Evolutionary conservation across 2,797 vertebrate genomes (phyloP).

Genomic region (Eulemur coronatus): DNA sequence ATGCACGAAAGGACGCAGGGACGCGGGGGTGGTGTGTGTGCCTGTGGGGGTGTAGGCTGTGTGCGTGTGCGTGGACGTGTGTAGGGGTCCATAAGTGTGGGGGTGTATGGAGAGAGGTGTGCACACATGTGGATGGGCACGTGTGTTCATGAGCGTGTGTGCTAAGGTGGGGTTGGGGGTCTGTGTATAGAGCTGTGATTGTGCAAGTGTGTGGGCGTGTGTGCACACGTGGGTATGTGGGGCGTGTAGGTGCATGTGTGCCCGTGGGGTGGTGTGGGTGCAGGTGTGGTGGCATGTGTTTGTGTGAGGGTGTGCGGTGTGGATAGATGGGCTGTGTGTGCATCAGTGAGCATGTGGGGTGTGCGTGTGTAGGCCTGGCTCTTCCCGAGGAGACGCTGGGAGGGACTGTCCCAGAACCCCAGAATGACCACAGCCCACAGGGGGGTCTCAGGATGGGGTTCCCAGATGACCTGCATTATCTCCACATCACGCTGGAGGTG

Average conservation of each 20-base stretch:
- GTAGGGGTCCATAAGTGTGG: too few species aligned
- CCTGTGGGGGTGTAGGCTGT: not conserved
- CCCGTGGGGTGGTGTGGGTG: not conserved
- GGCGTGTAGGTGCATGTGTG: not conserved
- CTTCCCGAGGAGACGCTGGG: rapidly evolving
- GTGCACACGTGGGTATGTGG: not conserved
- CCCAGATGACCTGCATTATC: not conserved
- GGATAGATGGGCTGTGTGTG: not conserved
- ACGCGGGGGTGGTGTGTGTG: too few species aligned
- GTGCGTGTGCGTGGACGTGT: not conserved
- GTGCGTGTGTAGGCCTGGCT: rapidly evolving
- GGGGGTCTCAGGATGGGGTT: rapidly evolving
- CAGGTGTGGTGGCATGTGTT: not conserved
- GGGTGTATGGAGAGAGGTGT: not conserved
- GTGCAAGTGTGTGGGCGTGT: not conserved
- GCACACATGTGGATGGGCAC: too few species aligned
- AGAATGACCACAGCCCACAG: rapidly evolving
- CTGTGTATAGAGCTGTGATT: not conserved
- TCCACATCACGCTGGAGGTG: rapidly evolving
- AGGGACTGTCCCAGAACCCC: rapidly evolving
- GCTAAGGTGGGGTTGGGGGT: not conserved
- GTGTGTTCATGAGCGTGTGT: not conserved
- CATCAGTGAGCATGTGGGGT: rapidly evolving
- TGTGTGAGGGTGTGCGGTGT: not conserved
- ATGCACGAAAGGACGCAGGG: rapidly evolving